Percentiles rank a stretch among this genome's conserved stretches.
Conservation (phyloP, 2,797 vertebrate species). For the Gymnopithys bicolor region DNA sequence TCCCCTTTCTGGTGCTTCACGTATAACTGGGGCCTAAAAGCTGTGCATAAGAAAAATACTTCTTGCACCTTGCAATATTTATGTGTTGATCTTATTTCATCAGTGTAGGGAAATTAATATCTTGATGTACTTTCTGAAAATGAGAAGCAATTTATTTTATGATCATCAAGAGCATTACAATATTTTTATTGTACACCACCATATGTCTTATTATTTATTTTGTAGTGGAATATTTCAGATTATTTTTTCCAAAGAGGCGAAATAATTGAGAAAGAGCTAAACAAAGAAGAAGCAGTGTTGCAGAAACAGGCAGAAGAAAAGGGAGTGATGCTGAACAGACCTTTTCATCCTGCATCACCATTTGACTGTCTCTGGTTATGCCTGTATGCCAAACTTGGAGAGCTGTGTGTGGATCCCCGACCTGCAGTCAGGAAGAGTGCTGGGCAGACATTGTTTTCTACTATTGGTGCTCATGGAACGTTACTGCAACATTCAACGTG, state of each 20-base stretch:
- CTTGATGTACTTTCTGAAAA: not conserved
- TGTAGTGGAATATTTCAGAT: slow-evolving; percentile 99
- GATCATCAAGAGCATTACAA: not conserved
- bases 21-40: not conserved
- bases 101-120: not conserved
- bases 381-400: slow-evolving; percentile 94
- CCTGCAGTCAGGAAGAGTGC: slow-evolving; percentile 97
- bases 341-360: slow-evolving; percentile 94
- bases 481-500: slow-evolving; percentile 94
- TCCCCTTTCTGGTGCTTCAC: not conserved
- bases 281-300: slow-evolving; percentile 88
- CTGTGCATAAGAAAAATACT: not conserved
- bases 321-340: slow-evolving; percentile 89
- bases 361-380: slow-evolving; percentile 98
- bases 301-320: slow-evolving; percentile 93
- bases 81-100: not conserved
- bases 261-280: slow-evolving; percentile 92
- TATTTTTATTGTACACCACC: not conserved
- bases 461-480: slow-evolving; percentile 95
- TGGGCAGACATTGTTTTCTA: slow-evolving; percentile 96
- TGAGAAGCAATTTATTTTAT: not conserved
- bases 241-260: slow-evolving; percentile 99
- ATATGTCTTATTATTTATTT: slow-evolving; percentile 50
- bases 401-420: slow-evolving; percentile 94
- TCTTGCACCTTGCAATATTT: not conserved